These are phyloP conservation scores for Dorcus parallelipipedus DNA, from an alignment of 2,888 invertebrate species.

Conservation along the genomic window DNA sequence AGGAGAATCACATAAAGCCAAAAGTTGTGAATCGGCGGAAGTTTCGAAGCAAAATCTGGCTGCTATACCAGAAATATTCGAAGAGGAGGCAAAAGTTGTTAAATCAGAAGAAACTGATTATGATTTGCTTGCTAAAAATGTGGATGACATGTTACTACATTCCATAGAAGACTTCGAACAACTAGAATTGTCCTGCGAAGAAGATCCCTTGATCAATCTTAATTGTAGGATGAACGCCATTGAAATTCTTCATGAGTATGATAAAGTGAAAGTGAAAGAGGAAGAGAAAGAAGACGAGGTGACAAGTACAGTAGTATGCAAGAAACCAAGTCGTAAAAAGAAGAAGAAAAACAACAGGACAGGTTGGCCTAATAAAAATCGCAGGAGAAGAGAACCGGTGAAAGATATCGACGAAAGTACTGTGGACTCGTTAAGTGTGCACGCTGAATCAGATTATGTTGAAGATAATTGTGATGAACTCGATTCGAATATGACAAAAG, in stretches of 20 bases:
- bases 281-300: slow-evolving; percentile 6
- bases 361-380: slow-evolving; percentile 71
- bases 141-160: slow-evolving; percentile 48
- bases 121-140: slow-evolving; percentile 45
- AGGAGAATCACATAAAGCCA: slow-evolving; percentile 45
- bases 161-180: slow-evolving; percentile 24
- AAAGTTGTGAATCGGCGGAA: neutral
- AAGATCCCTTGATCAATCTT: slow-evolving; percentile 4
- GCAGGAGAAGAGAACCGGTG: slow-evolving; percentile 28
- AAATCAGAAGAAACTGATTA: slow-evolving; percentile 26
- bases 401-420: slow-evolving; percentile 37
- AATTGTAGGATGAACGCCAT: slow-evolving; percentile 27
- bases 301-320: slow-evolving; percentile 29
- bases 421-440: slow-evolving; percentile 33
- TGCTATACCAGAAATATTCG: slow-evolving; percentile 20
- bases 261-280: slow-evolving; percentile 30
- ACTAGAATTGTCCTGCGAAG: slow-evolving; percentile 12
- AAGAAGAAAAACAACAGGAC: slow-evolving; percentile 70
- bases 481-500: neutral
- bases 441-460: slow-evolving; percentile 31
- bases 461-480: slow-evolving; percentile 19
- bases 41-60: slow-evolving; percentile 32
- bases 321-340: slow-evolving; percentile 50
- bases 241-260: slow-evolving; percentile 47
- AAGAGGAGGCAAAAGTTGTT: slow-evolving; percentile 38